Evolutionary conservation across 2,797 vertebrate genomes (phyloP).

Genomic region (Sphenopsis melanotis): DNA sequence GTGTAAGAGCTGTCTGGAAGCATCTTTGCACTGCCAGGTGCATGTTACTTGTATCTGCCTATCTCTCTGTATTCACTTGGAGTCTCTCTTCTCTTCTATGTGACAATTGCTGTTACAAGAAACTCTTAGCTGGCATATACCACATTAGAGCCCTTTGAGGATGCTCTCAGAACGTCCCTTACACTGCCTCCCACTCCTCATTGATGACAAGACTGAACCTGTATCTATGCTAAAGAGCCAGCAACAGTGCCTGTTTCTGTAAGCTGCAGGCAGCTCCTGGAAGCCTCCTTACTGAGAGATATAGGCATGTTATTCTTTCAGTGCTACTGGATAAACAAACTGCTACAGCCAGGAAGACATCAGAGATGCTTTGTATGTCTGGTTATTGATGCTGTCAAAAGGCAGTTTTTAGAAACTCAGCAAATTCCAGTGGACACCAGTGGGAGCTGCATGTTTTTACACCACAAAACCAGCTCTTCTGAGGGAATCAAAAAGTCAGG

Average conservation of each 20-base stretch:
- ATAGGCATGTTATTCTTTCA: background rate
- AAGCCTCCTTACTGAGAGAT: background rate
- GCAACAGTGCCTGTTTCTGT: background rate
- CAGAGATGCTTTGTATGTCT: background rate
- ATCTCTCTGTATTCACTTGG: background rate
- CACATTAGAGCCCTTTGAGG: background rate
- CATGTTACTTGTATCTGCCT: background rate
- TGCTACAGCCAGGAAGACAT: background rate
- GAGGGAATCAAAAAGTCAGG: background rate
- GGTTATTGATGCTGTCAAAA: background rate
- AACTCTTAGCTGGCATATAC: background rate
- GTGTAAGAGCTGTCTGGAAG: background rate
- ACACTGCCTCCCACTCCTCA: background rate
- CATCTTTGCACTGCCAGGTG: background rate
- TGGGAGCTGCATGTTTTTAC: background rate
- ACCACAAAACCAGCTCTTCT: background rate
- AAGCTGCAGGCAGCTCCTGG: background rate
- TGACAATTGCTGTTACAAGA: background rate
- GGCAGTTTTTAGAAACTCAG: background rate
- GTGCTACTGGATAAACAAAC: background rate
- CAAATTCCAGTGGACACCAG: background rate
- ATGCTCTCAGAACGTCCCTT: background rate
- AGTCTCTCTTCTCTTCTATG: background rate
- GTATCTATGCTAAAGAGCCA: background rate
- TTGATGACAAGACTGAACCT: background rate